Evolutionary conservation across 2,888 invertebrate species (phyloP), one percentile per base, ranked within the genome.

Genomic region (Melanotus villosus): DNA sequence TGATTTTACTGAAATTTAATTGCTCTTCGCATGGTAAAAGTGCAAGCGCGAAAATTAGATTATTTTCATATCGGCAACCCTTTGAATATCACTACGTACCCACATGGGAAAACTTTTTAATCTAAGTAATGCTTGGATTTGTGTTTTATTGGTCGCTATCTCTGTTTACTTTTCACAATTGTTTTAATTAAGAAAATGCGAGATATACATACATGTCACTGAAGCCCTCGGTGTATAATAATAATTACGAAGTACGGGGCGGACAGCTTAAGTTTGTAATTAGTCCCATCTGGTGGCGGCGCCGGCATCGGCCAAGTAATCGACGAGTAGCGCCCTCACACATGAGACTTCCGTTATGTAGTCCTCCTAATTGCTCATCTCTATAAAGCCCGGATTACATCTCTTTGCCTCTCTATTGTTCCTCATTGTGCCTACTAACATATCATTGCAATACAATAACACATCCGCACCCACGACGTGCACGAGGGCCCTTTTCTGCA

Each of bases 221-320:
- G 43, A 30, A 70, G 38, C 65, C 70, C 70, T 63, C 62, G 50
- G 70, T 63, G 63, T 70, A 70, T 70, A 70, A 70, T 70, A 70
- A 70, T 70, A 70, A 70, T 70, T 66, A 70, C 60, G 58, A 54
- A 66, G 58, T 59, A 56, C 62, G 67, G 70, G 70, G 70, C 66
- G 66, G 70, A 67, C 70, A 67, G 84, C 82, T 83, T 84, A 84
- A 84, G 84, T 83, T 83, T 78, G 83, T 84, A 84, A 85, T 84
- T 85, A 84, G 84, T 84, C 84, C 84, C 85, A 84, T 84, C 84
- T 85, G 84, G 84, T 80, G 80, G 81, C 79, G 77, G 80, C 80
- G 80, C 80, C 80, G 78, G 78, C 79, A 81, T 79, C 80, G 83
- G 79, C 80, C 82, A 81, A 83, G 84, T 83, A 84, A 84, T 84